Base-by-base conservation (phyloP, 2,113 vertebrate species). In the Oophaga pumilio region DNA sequence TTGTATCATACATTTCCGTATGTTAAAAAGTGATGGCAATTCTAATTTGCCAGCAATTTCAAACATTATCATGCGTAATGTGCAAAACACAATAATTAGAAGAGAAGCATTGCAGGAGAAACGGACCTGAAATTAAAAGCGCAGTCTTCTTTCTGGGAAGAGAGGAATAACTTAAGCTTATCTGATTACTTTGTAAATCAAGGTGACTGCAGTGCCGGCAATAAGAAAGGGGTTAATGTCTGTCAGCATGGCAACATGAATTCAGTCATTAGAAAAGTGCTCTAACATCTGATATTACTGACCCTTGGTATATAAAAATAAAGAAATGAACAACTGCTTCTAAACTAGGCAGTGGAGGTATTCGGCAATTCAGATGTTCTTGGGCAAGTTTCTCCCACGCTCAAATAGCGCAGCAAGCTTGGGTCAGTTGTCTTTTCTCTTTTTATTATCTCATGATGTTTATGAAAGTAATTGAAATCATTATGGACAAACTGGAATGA, bases 21-120 rank as follows among this genome's bases (percentile, higher is more conserved):
- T 83, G 81, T 83, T 83, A 83, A 83, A 69, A 83, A 83, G 59
- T 69, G 62, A 83, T 83, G 81, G 81, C 81, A 83, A 52, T 83
- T 64, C 81, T 83, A 66, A 83, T 83, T 83, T 49, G 33, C 62
- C 81, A 69, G 62, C 81, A 69, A 83, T 83, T 83, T 28, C 81
- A 68, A 68, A 83, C 62, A 83, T 83, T 69, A 83, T 83, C 62
- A 83, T 64, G 81, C 49, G n/a, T 83, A 83, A 83, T 83, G 81
- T 52, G 22, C 62, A 83, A 69, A 83, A 83, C 62, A 83, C 81
- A 83, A 68, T 83, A 24, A 83, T 83, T 83, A 53, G 49, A 83
- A 83, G 81, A 26, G 81, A 83, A 18, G 80, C 80, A 68, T 82
- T 68, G 49, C 80, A 82, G 62, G 59, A 43, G 57, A 82, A 68